These are phyloP conservation scores for Tyria jacobaeae DNA, from an alignment of 2,888 invertebrate species.

Conservation along the genomic window DNA sequence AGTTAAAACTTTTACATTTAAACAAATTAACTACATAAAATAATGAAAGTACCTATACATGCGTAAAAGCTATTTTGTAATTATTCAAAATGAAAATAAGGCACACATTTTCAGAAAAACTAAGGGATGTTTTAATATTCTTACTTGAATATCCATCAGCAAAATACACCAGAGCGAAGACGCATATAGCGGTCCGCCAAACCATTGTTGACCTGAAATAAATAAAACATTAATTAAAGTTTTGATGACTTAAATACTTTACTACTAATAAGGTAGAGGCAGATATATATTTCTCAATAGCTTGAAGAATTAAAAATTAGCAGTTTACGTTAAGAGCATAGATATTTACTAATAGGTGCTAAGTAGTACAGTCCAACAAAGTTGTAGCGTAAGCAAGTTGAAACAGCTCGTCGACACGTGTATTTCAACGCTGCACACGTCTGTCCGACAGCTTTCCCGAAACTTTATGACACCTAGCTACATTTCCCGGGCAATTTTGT, in stretches of 20 bases:
- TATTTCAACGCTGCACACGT: constrained; percentile 73
- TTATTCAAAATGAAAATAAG: neutral
- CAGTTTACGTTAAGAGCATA: neutral
- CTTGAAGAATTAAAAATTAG: neutral
- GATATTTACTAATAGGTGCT: neutral
- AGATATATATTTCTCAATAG: neutral
- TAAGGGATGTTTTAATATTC: constrained; percentile 36
- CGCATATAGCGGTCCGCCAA: constrained; percentile 72
- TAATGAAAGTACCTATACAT: no score
- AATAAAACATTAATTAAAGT: constrained; percentile 36
- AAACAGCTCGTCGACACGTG: constrained; percentile 70
- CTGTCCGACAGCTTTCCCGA: constrained; percentile 72
- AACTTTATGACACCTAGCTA: constrained; percentile 82
- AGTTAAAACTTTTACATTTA: neutral
- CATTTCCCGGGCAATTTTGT: constrained; percentile 78
- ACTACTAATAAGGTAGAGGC: neutral
- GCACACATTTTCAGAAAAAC: neutral
- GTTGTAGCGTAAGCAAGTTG: constrained; percentile 62
- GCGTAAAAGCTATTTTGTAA: no score
- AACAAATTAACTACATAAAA: neutral
- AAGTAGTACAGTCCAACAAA: constrained; percentile 60
- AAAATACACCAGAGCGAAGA: constrained; percentile 68
- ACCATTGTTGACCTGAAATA: constrained; percentile 77
- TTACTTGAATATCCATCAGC: constrained; percentile 83
- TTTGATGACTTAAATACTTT: constrained; percentile 15